phyloP scores from a whole-genome alignment of 2,797 vertebrate genomes.

The Notamacropus eugenii region DNA sequence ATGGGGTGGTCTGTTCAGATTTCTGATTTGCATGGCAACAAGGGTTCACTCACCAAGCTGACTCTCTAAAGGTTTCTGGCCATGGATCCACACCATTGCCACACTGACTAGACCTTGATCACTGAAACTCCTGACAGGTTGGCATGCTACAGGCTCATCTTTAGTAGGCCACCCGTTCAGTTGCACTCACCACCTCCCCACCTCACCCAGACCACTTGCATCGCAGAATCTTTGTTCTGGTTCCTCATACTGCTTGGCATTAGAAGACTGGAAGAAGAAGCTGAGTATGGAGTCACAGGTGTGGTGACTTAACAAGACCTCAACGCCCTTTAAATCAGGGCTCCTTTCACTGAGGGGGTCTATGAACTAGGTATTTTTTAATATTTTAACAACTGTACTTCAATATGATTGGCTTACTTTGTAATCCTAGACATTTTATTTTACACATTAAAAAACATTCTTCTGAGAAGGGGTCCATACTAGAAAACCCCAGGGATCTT shows the following conservation, averaged over 20 bases:
- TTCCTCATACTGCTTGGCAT: neutral
- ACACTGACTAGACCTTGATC: neutral
- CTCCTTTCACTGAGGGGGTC: no score
- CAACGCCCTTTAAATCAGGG: no score
- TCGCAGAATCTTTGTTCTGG: neutral
- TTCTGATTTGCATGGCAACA: slow-evolving; percentile 8
- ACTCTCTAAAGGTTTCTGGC: slow-evolving; percentile 13
- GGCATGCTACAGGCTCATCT: neutral
- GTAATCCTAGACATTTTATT: no score
- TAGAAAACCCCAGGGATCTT: no score
- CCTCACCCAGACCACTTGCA: neutral
- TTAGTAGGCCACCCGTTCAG: neutral
- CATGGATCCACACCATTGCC: neutral
- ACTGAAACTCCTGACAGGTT: neutral
- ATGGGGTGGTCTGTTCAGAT: slow-evolving; percentile 29
- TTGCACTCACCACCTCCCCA: neutral
- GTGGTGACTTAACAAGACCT: no score
- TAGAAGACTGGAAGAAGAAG: no score
- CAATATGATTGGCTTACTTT: no score
- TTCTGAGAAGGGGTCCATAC: no score
- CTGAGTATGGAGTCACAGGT: no score
- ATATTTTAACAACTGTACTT: no score
- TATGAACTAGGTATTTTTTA: no score
- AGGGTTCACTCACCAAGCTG: neutral
- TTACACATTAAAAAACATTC: no score